Base-by-base conservation (phyloP, 2,113 vertebrate genomes). In the Albula glossodonta region DNA sequence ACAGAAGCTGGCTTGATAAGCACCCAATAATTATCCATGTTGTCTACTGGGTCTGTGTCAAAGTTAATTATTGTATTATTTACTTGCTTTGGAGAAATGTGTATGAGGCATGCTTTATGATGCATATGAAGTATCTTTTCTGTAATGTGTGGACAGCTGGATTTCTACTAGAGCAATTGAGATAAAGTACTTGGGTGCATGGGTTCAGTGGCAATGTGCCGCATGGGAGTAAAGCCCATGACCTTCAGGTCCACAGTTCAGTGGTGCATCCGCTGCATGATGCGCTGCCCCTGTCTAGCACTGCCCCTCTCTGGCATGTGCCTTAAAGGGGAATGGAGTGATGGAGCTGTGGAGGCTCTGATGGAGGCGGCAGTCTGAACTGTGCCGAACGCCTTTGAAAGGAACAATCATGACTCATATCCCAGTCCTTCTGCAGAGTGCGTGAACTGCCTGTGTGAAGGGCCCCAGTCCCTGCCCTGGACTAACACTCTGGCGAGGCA, bases 401-500 rank as follows among this genome's bases (percentile, higher is more conserved):
- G 63, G 63, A n/a, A 70, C 13, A 70, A 22, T 70, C 63, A 22
- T 70, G 63, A 70, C n/a, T 74, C 0, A 7, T 8, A n/a, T 31
- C 60, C 6, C 60, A 2, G 19, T 66, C 15, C 17, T 66, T 66
- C 60, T 66, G 60, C 7, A 19, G 60, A 66, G 60, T 22, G 60
- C 17, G 60, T 74, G 70, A 74, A 22, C n/a, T 19, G 12, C 60
- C 60, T 63, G 60, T 56, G 53, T 63, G 60, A 56, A 12, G 7
- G 87, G 84, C 83, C 63, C 41, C 25, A 19, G 82, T 86, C 4
- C 63, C 87, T 86, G 80, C 84, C 89, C 86, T 63, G 79, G 90
- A 89, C 92, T 89, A 86, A 87, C 86, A 86, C 82, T 22, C 77
- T 31, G 31, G 90, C 91, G 87, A 87, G 90, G 92, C 90, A 88